Base-by-base conservation (phyloP, 2,113 vertebrate species). In the Cairina moschata region DNA sequence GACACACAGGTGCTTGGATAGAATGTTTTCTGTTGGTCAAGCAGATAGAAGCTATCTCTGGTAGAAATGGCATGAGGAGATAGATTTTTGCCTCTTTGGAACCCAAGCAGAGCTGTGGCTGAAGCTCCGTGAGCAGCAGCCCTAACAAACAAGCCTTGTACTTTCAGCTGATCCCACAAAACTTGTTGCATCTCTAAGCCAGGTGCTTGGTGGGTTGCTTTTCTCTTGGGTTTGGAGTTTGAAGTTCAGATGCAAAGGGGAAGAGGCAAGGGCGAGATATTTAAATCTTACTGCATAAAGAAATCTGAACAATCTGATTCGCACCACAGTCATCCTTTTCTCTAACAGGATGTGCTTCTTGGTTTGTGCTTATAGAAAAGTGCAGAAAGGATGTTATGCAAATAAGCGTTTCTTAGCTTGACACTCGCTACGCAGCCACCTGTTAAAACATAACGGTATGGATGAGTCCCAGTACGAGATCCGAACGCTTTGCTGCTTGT, bases 311-410 rank as follows among this genome's bases (percentile, higher is more conserved):
- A 81, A 68, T 42, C 56, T 86, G 83, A 79, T 72, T 11, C 8
- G 5, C 38, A 75, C 69, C 32, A 44, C 48, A 86, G 44, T 42
- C 9, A 16, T 87, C 89, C 48, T 79, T 11, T 87, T 92, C 52
- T 80, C 32, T 58, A 65, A 56, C 52, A 79, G 54, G 54, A 7
- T 63, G 65, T 86, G 42, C 71, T 77, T 10, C 94, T 86, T 84
- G 82, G 32, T 92, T 68, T 91, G 56, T 82, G 66, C 83, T 95
- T 96, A 91, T 44, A 73, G 95, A 92, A 95, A 97, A 91, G 84
- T 95, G 91, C 91, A 93, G 54, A 82, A 60, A 87, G 52, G 52
- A 42, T 92, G 89, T 92, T 92, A 89, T 82, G 84, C 86, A 96
- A 89, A 76, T 60, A 36, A 78, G 38, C 67, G 86, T 78, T 92